Conservation (phyloP, 2,888 invertebrate genomes). For the Mesorhabditis belari region DNA sequence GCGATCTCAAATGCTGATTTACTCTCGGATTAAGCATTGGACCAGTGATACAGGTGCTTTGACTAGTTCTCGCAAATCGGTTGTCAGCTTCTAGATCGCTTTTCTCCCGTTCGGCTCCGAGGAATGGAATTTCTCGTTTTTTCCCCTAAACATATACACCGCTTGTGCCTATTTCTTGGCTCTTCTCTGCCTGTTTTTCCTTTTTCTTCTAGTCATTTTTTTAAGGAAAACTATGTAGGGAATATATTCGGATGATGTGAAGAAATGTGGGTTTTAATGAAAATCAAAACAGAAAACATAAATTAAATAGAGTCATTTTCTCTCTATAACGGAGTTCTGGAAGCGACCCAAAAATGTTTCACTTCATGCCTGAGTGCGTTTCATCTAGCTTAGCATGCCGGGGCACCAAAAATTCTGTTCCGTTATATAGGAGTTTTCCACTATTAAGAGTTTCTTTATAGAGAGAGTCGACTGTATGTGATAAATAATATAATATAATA, state of each 20-base stretch:
- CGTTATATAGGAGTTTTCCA: too few species aligned
- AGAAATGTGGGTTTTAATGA: constrained; percentile 5
- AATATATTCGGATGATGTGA: constrained; percentile 18
- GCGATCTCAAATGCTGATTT: constrained; percentile 28
- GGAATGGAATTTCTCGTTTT: constrained; percentile 9
- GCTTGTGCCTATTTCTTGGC: constrained; percentile 22
- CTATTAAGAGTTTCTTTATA: too few species aligned
- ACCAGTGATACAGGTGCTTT: constrained; percentile 24
- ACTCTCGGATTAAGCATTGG: constrained; percentile 28
- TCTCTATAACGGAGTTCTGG: too few species aligned
- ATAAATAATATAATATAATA: too few species aligned
- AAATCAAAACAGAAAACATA: too few species aligned
- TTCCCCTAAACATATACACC: constrained; percentile 31
- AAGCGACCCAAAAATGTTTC: too few species aligned
- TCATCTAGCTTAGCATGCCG: too few species aligned
- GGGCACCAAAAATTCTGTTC: too few species aligned
- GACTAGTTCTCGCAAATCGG: neutral
- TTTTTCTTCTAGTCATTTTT: constrained; percentile 11
- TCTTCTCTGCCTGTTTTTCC: constrained; percentile 8
- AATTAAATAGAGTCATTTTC: too few species aligned
- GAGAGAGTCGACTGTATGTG: too few species aligned
- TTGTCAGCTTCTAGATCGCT: constrained; percentile 12
- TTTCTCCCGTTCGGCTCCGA: constrained; percentile 21
- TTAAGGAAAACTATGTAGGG: constrained; percentile 23
- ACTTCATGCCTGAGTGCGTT: too few species aligned